These are phyloP conservation scores for Clamator glandarius DNA, from an alignment of 2,797 vertebrate species.

Conservation along the genomic window DNA sequence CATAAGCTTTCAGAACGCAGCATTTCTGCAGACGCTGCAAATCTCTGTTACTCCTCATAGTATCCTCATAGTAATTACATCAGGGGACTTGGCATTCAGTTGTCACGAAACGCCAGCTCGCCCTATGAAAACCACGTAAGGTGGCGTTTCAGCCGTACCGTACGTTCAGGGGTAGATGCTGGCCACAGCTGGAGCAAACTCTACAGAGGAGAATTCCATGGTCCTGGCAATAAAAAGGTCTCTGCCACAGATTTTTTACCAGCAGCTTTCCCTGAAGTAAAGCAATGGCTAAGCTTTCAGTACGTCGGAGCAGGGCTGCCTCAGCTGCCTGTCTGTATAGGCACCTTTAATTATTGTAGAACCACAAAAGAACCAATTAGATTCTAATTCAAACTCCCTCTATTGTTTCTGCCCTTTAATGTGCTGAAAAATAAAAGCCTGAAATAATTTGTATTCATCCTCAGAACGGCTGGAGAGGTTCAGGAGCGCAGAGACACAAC, in stretches of 20 bases:
- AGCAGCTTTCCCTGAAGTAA: not conserved
- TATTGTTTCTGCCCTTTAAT: not conserved
- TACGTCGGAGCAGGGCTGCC: not conserved
- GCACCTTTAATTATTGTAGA: not conserved
- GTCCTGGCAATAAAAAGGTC: not conserved
- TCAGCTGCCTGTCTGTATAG: not conserved
- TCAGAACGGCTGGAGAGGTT: not conserved
- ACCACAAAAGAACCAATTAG: not conserved
- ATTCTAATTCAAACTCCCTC: constrained; percentile 15
- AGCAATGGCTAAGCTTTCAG: not conserved
- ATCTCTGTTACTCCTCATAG: not conserved
- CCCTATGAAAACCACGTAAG: not conserved
- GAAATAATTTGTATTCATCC: not conserved
- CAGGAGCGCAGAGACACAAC: not conserved
- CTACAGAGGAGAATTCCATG: not conserved
- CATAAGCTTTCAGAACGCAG: not conserved
- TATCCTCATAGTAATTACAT: not conserved
- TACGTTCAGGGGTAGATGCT: not conserved
- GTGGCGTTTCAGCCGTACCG: not conserved
- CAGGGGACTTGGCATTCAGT: not conserved
- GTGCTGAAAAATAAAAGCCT: constrained; percentile 3
- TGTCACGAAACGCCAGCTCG: not conserved
- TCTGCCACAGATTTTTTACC: not conserved
- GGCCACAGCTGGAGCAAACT: not conserved
- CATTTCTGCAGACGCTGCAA: not conserved